Percentiles rank a stretch among this genome's conserved stretches.
phyloP scores from a whole-genome alignment of 1,140 invertebrate species.

The Drosophila mauritiana region DNA sequence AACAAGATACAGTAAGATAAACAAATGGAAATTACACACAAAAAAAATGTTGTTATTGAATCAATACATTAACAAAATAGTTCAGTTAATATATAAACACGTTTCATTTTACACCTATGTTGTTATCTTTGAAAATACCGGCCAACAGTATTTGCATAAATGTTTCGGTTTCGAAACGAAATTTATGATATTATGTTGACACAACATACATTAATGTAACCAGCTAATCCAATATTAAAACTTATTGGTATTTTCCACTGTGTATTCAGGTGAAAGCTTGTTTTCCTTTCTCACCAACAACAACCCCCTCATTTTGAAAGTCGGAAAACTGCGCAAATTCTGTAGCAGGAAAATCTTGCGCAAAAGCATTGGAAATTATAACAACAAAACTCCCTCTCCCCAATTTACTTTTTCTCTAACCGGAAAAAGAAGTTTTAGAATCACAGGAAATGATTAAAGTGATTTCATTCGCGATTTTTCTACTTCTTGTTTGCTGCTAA shows the following conservation, averaged over 20 bases:
- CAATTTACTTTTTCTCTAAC: not conserved
- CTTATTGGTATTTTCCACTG: conserved; percentile 11
- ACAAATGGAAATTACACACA: conserved; percentile 1
- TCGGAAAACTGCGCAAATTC: conserved; percentile 69
- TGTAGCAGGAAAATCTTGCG: conserved; percentile 51
- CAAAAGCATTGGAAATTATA: conserved; percentile 54
- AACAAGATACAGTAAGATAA: conserved; percentile 8
- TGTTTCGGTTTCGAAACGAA: conserved; percentile 8
- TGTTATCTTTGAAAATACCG: not conserved
- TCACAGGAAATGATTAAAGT: conserved; percentile 21
- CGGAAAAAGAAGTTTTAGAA: conserved; percentile 4
- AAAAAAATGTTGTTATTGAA: not conserved
- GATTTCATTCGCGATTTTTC: conserved; percentile 10
- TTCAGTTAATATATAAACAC: too few relatives aligned
- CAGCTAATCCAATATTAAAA: conserved; percentile 7
- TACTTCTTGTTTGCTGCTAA: conserved; percentile 9
- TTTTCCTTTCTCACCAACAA: conserved; percentile 1
- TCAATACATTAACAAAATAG: too few relatives aligned
- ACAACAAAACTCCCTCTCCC: conserved; percentile 8
- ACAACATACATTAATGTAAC: conserved; percentile 1
- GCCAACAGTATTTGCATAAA: not conserved
- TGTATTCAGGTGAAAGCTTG: conserved; percentile 31
- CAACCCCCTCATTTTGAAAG: not conserved
- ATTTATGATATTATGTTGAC: conserved; percentile 2
- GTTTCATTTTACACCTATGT: not conserved